Evolutionary conservation across 23 tunicate species (phyloP).

Genomic region (Pegea sp.): DNA sequence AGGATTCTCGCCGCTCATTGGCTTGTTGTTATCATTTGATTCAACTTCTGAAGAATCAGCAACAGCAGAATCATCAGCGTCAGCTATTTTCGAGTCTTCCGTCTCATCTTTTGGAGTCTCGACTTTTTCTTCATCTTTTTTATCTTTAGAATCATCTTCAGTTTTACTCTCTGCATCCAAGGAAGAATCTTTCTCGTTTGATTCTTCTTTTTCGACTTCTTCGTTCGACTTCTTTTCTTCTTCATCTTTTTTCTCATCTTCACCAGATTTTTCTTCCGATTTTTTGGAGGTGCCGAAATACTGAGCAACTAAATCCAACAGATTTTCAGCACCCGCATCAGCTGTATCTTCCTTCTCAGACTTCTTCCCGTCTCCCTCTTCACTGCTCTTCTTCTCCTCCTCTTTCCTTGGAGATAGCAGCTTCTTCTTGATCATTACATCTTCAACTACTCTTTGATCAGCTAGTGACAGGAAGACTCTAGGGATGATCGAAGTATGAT

Average conservation of each 20-base stretch:
- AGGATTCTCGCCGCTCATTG: conserved; percentile 9
- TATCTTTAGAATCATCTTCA: conserved; percentile 1
- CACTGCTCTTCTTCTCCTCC: conserved; percentile 1
- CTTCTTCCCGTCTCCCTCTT: not conserved
- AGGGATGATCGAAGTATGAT: no score
- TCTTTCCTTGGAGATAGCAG: not conserved
- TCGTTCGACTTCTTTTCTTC: not conserved
- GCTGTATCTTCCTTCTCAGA: not conserved
- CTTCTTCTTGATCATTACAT: conserved; percentile 5
- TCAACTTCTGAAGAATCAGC: not conserved
- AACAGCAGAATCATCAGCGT: not conserved
- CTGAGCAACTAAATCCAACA: no score
- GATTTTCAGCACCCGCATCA: no score
- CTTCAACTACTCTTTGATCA: conserved; percentile 25
- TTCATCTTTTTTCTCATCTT: not conserved
- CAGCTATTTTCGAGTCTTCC: not conserved
- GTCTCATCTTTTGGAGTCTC: not conserved
- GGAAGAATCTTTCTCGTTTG: not conserved
- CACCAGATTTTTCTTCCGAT: not conserved
- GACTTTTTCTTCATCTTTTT: not conserved
- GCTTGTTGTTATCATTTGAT: not conserved
- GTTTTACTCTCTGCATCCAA: not conserved
- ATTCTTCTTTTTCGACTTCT: no score
- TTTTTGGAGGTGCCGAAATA: no score
- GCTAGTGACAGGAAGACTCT: conserved; percentile 33